A percentile compares a stretch with the other conserved stretches of the same genome.
phyloP scores from a whole-genome alignment of 2,113 vertebrate genomes.

The Rattus rattus region DNA sequence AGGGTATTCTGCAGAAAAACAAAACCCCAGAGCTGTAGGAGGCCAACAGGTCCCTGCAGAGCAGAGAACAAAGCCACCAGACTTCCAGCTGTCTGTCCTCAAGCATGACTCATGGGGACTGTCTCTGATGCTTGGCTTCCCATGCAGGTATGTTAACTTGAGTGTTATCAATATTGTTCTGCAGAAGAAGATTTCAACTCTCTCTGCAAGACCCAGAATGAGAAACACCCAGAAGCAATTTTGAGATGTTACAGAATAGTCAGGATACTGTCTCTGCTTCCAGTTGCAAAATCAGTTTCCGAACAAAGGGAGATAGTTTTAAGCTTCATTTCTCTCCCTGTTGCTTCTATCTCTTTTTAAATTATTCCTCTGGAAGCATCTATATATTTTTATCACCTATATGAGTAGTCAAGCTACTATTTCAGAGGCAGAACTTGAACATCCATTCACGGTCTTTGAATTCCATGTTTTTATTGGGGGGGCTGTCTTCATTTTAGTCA shows the following conservation, averaged over 20 bases:
- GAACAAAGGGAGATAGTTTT: neutral
- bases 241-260: neutral
- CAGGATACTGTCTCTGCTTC: neutral
- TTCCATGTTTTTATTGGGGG: slow-evolving; percentile 13
- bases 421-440: neutral
- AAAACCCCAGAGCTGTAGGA: neutral
- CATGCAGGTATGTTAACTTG: neutral
- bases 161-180: neutral
- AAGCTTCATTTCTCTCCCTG: neutral
- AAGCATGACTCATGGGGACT: neutral
- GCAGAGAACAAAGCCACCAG: neutral
- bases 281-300: neutral
- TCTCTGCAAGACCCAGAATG: neutral
- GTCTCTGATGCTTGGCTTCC: neutral
- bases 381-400: slow-evolving; percentile 27
- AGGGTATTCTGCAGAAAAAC: neutral
- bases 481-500: slow-evolving; percentile 1
- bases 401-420: neutral
- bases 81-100: neutral
- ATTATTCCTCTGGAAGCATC: neutral
- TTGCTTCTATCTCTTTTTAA: neutral
- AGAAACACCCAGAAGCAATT: slow-evolving; percentile 31
- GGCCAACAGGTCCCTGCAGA: neutral
- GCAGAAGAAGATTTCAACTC: neutral
- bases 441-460: neutral